Percentiles rank a stretch among this genome's conserved stretches.
phyloP scores from a whole-genome alignment of 2,113 vertebrate genomes.

The Collichthys lucidus region DNA sequence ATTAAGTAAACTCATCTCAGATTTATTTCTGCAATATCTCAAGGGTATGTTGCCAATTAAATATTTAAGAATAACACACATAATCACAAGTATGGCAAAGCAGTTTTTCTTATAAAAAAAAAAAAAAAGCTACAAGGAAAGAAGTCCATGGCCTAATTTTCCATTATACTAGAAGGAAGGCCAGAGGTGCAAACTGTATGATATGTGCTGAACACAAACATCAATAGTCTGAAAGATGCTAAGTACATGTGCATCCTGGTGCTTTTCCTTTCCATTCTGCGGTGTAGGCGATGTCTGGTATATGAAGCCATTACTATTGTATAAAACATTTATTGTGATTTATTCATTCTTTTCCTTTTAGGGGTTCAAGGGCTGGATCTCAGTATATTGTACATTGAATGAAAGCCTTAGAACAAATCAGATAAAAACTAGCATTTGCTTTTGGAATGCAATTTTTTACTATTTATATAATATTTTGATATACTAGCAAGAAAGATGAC shows the following conservation, averaged over 20 bases:
- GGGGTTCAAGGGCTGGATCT: background rate
- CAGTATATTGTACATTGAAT: background rate
- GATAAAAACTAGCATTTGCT: background rate
- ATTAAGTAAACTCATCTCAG: slow-evolving; percentile 1
- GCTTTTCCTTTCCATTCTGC: background rate
- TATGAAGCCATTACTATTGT: background rate
- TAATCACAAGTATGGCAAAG: background rate
- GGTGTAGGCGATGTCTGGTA: background rate
- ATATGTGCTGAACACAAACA: background rate
- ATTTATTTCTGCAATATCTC: slow-evolving; percentile 27
- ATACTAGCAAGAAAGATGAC: background rate
- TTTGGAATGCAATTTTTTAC: background rate
- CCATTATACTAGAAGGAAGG: background rate
- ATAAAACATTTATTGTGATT: background rate
- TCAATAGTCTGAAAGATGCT: background rate
- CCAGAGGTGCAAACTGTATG: background rate
- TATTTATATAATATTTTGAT: background rate
- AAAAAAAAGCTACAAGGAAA: slow-evolving; percentile 4
- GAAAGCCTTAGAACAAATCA: background rate
- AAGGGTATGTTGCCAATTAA: slow-evolving; percentile 35
- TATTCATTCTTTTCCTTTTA: slow-evolving; percentile 3
- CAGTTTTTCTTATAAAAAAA: background rate
- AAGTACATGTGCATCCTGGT: background rate
- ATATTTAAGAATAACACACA: background rate
- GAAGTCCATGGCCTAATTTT: slow-evolving; percentile 28